Base-by-base conservation (phyloP, 2,888 invertebrate genomes). In the Drosophila formosana region DNA sequence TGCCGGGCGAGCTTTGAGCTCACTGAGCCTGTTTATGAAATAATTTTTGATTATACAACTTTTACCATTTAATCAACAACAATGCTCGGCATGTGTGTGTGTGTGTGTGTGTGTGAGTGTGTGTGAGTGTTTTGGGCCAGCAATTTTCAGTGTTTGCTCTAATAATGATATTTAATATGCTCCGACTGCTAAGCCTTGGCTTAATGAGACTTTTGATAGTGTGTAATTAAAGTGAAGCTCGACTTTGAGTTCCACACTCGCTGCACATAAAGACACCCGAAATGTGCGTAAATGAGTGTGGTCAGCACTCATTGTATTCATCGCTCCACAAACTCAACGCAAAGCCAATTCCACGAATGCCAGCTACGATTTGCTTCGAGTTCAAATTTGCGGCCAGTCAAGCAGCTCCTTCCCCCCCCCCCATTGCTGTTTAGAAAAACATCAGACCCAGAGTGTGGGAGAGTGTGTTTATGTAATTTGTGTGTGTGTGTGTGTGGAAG, bases 1-100 rank as follows among this genome's bases (percentile, higher is more conserved):
- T 26, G 43, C 61, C 6, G 55, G 63, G 28, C 55, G 60, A 13
- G 72, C 55, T 70, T 71, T 67, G 60, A 23, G 49, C 58, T 43
- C 52, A 55, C 64, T 70, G 60, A 61, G 82, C 69, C 67, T 68
- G 78, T 74, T 83, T 71, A 81, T 68, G 62, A 79, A 81, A 77
- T 77, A 70, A 81, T 81, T 86, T 80, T 72, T 65, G 87, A 83
- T 79, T 77, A 79, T 72, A 75, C 77, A 81, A 79, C 79, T 61
- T 75, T 79, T 58, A 66, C 64, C 78, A 75, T 68, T 75, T 72
- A 67, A 77, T 76, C 78, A 75, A 57, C 53, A 69, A 26, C 47
- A 53, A 46, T 56, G 41, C 18, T 18, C 18, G 18, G 18, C 18
- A 18, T 45, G 41, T 46, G 51, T 51, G 41, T 25, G 3, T 34